These are phyloP conservation scores for Bradypodion pumilum DNA, from an alignment of 2,797 vertebrate species.

Conservation along the genomic window DNA sequence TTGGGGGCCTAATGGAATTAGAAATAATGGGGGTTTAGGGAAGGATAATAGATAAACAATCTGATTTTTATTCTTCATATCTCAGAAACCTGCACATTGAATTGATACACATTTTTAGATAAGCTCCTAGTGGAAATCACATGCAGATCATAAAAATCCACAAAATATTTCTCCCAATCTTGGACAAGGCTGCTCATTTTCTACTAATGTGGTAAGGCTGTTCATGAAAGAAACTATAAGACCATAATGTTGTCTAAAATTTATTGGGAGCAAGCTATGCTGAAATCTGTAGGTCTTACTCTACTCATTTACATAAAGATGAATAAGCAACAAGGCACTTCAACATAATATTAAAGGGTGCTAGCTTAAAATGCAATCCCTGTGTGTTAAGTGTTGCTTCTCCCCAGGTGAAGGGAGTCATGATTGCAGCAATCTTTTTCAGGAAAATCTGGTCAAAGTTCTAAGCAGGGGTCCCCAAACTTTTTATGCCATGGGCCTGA, in stretches of 20 bases:
- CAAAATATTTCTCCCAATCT: neutral
- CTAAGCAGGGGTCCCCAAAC: no score
- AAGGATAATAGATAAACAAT: conserved; percentile 9
- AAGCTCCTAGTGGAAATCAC: neutral
- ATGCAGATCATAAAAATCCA: neutral
- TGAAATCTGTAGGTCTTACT: neutral
- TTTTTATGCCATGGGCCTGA: no score
- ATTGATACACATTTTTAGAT: neutral
- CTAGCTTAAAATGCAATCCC: neutral
- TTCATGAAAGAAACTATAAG: neutral
- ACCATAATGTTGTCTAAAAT: neutral
- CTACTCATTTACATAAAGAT: neutral
- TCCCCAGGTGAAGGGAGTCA: neutral
- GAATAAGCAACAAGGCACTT: no score
- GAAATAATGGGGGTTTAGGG: neutral
- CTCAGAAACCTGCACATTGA: neutral
- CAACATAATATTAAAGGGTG: no score
- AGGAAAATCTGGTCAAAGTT: neutral
- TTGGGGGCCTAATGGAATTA: neutral
- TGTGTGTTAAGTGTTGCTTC: no score
- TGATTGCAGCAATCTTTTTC: neutral
- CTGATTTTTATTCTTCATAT: conserved; percentile 8
- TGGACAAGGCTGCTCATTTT: neutral
- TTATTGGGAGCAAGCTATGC: neutral
- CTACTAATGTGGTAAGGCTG: neutral